Conservation (phyloP, 1,140 invertebrate species). For the Cotesia typhae region DNA sequence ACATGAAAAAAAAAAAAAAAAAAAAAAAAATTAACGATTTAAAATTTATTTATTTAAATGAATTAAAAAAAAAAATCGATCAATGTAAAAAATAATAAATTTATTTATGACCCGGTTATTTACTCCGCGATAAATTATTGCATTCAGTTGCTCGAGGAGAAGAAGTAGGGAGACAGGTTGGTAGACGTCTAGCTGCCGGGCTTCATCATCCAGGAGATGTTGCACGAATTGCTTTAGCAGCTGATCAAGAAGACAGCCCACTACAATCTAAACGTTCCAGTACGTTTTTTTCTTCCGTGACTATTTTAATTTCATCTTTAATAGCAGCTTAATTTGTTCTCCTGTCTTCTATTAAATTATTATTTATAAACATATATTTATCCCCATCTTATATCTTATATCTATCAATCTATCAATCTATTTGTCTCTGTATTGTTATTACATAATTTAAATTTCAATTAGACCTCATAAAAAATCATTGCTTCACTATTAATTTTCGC, state of each 20-base stretch:
- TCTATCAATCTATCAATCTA: background rate
- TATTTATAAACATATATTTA: background rate
- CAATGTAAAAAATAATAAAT: no score
- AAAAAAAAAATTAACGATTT: no score
- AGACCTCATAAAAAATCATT: no score
- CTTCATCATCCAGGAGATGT: slow-evolving; percentile 68
- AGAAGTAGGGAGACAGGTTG: slow-evolving; percentile 69
- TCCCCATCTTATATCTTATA: background rate
- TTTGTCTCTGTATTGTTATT: slow-evolving; percentile 3
- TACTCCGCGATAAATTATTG: slow-evolving; percentile 50
- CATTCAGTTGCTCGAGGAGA: slow-evolving; percentile 70
- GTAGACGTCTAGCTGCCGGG: slow-evolving; percentile 71
- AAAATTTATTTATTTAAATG: no score
- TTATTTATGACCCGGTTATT: slow-evolving; percentile 18
- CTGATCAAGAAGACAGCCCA: slow-evolving; percentile 79
- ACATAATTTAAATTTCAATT: background rate
- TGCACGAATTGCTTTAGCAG: slow-evolving; percentile 65
- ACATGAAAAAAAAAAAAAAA: no score
- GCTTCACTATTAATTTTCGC: slow-evolving; percentile 45
- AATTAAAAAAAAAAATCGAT: no score
- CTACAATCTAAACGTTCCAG: slow-evolving; percentile 81
- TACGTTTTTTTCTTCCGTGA: slow-evolving; percentile 66
- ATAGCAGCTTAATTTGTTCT: slow-evolving; percentile 28
- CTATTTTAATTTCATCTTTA: slow-evolving; percentile 19
- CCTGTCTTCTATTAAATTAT: slow-evolving; percentile 19